phyloP scores from a whole-genome alignment of 2,797 vertebrate species.

The Pseudocheirus occidentalis region DNA sequence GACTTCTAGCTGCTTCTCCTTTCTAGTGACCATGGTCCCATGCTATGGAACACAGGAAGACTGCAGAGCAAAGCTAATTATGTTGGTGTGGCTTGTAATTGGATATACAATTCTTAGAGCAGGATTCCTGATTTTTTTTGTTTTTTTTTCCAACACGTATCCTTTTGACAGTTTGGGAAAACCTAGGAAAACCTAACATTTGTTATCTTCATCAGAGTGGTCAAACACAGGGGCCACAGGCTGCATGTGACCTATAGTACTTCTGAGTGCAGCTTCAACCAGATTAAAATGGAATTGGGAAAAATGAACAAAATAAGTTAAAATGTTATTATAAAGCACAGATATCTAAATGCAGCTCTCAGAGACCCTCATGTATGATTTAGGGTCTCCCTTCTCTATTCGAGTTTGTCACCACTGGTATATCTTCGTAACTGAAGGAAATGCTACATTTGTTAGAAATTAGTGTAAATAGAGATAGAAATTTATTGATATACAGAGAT shows the following conservation, averaged over 20 bases:
- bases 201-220: neutral
- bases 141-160: neutral
- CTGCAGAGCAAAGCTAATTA: neutral
- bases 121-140: neutral
- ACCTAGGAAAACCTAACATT: neutral
- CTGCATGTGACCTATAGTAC: neutral
- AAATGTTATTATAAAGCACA: neutral
- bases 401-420: neutral
- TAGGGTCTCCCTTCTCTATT: neutral
- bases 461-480: neutral
- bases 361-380: neutral
- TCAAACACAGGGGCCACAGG: neutral
- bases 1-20: neutral
- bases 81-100: neutral
- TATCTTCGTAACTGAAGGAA: neutral
- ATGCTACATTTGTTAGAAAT: neutral
- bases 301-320: neutral
- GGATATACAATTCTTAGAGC: neutral
- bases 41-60: neutral
- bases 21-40: neutral
- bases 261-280: neutral
- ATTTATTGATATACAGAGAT: neutral
- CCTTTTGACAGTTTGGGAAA: neutral
- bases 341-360: neutral
- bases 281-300: neutral